phyloP scores from a whole-genome alignment of 2,113 vertebrate genomes.

The Strigops habroptila region DNA sequence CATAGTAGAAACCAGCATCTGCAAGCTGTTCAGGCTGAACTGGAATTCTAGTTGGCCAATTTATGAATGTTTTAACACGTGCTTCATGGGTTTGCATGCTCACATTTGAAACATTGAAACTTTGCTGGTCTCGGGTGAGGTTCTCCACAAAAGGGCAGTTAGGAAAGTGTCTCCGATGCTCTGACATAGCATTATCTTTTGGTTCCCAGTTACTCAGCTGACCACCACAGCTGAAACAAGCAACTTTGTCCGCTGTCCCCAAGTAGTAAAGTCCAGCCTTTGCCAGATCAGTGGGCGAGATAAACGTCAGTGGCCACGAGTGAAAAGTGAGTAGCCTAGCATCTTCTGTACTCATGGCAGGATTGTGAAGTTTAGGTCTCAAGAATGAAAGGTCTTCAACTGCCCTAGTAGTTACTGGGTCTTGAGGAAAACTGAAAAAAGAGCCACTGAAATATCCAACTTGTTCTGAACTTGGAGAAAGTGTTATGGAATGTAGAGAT shows the following conservation, averaged over 20 bases:
- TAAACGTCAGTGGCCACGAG: conserved; percentile 81
- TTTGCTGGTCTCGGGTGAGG: conserved; percentile 63
- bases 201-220: conserved; percentile 95
- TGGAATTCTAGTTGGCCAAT: conserved; percentile 89
- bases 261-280: conserved; percentile 96
- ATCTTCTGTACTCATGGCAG: conserved; percentile 87
- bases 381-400: conserved; percentile 81
- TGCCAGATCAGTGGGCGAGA: conserved; percentile 86
- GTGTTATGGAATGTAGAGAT: conserved; percentile 25
- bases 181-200: conserved; percentile 89
- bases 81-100: conserved; percentile 90
- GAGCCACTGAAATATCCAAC: conserved; percentile 81
- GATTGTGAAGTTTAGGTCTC: conserved; percentile 72
- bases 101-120: conserved; percentile 87
- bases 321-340: conserved; percentile 86
- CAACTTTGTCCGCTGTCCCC: conserved; percentile 87
- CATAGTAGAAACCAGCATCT: conserved; percentile 96
- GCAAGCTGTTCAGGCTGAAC: conserved; percentile 91
- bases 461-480: conserved; percentile 73
- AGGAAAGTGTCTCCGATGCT: conserved; percentile 93
- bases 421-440: conserved; percentile 80
- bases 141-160: conserved; percentile 87
- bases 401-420: conserved; percentile 75
- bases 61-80: conserved; percentile 87
- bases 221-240: conserved; percentile 93